Evolutionary conservation across 1,140 invertebrate species (phyloP).

Genomic region (Marisa cornuarietis): DNA sequence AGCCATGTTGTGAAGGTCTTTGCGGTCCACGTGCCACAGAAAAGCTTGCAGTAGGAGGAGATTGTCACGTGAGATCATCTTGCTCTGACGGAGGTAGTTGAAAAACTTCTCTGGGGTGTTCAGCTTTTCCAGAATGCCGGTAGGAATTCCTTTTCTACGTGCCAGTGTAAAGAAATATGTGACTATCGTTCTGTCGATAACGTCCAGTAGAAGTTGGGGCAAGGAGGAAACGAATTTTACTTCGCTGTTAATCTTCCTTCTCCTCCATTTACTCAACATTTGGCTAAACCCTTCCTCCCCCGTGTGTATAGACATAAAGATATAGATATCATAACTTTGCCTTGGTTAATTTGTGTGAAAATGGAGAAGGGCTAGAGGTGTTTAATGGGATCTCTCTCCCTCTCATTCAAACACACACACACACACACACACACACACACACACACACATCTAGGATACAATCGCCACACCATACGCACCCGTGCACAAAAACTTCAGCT

Average conservation of each 20-base stretch:
- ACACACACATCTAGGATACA: not conserved
- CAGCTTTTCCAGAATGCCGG: slow-evolving; percentile 18
- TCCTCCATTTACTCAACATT: not conserved
- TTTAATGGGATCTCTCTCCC: not conserved
- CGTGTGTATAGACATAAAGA: no score
- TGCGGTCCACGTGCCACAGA: slow-evolving; percentile 29
- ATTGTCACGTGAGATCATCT: slow-evolving; percentile 27
- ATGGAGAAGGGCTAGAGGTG: not conserved
- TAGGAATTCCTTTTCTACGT: slow-evolving; percentile 17
- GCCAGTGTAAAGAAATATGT: not conserved
- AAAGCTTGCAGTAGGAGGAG: slow-evolving; percentile 25
- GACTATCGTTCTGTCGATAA: no score
- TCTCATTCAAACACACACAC: not conserved
- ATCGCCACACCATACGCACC: slow-evolving; percentile 1
- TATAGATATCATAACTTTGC: no score
- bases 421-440: slow-evolving; percentile 1
- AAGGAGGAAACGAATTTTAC: no score
- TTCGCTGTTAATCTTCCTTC: not conserved
- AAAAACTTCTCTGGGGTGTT: slow-evolving; percentile 23
- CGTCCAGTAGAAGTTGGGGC: no score
- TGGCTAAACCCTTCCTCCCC: not conserved
- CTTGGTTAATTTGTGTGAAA: not conserved
- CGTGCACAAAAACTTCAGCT: slow-evolving; percentile 23
- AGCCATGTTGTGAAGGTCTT: slow-evolving; percentile 22
- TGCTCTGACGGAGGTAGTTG: slow-evolving; percentile 19